These are phyloP conservation scores for Oikopleura albicans DNA, from an alignment of 23 tunicate species.

Conservation along the genomic window DNA sequence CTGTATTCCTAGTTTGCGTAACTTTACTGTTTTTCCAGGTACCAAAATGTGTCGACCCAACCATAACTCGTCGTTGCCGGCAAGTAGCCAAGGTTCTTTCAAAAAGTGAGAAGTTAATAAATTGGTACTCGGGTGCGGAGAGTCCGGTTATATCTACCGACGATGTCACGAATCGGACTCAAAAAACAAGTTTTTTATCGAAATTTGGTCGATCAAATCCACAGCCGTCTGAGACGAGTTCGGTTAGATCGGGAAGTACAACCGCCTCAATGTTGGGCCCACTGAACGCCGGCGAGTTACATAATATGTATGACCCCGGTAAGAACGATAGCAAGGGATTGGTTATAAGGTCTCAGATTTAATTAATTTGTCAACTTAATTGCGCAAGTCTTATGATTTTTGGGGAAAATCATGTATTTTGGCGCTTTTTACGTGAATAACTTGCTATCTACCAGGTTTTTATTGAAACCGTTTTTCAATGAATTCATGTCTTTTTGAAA, in stretches of 20 bases:
- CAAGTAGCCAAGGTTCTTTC: neutral
- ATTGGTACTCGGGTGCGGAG: neutral
- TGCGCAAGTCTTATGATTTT: too few species aligned
- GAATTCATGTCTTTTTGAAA: too few species aligned
- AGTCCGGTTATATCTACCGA: too few species aligned
- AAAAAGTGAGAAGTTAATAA: neutral
- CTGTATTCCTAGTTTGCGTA: too few species aligned
- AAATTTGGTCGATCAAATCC: neutral
- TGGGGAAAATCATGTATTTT: too few species aligned
- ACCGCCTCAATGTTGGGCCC: slow-evolving; percentile 12
- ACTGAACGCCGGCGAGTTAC: neutral
- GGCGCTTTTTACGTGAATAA: too few species aligned
- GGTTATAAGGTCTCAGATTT: too few species aligned
- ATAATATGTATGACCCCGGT: neutral
- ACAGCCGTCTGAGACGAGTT: neutral
- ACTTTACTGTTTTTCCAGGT: too few species aligned
- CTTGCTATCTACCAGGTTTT: too few species aligned
- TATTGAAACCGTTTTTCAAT: too few species aligned
- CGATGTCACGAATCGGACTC: neutral
- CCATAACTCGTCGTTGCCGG: neutral
- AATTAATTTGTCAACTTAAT: too few species aligned
- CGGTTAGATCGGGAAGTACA: slow-evolving; percentile 3
- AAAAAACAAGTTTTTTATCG: neutral
- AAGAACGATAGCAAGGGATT: neutral
- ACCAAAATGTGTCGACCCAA: slow-evolving; percentile 11